A percentile compares a stretch with the other conserved stretches of the same genome.
These are phyloP conservation scores for Pelecanoides urinatrix DNA, from an alignment of 2,113 vertebrate species.

Conservation along the genomic window DNA sequence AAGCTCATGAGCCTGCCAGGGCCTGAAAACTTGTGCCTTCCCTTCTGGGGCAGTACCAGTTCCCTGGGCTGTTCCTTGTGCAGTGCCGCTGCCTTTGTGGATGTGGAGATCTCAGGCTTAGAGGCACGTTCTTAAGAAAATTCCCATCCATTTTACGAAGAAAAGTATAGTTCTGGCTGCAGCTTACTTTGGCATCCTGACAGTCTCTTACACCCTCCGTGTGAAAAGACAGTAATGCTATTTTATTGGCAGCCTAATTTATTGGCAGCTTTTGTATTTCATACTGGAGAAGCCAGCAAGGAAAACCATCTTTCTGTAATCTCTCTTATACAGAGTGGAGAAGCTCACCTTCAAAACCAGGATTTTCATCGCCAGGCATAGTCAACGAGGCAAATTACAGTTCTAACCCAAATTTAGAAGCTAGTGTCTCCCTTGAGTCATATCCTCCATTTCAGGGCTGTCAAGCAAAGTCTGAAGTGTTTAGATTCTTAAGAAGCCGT, in stretches of 20 bases:
- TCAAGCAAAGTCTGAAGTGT: not conserved
- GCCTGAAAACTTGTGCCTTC: not conserved
- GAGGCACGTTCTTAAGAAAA: not conserved
- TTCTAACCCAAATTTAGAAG: not conserved
- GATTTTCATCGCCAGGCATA: not conserved
- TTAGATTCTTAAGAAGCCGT: not conserved
- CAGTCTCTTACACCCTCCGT: not conserved
- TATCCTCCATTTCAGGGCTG: not conserved
- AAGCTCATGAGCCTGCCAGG: not conserved
- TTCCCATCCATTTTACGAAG: not conserved
- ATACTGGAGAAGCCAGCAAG: not conserved
- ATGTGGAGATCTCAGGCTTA: not conserved
- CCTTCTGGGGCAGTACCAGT: not conserved
- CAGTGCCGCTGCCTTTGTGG: not conserved
- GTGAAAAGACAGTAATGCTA: conserved; percentile 25
- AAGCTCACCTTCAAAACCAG: conserved; percentile 29
- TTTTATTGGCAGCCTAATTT: conserved; percentile 43
- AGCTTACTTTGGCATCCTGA: conserved; percentile 1
- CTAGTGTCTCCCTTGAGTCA: not conserved
- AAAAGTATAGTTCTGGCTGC: conserved; percentile 3
- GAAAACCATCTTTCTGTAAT: not conserved
- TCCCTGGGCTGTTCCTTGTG: not conserved
- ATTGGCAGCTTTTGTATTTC: conserved; percentile 43
- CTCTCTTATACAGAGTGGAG: not conserved
- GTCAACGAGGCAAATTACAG: not conserved